Conservation (phyloP, 2,888 invertebrate genomes). For the Elmis aenea region DNA sequence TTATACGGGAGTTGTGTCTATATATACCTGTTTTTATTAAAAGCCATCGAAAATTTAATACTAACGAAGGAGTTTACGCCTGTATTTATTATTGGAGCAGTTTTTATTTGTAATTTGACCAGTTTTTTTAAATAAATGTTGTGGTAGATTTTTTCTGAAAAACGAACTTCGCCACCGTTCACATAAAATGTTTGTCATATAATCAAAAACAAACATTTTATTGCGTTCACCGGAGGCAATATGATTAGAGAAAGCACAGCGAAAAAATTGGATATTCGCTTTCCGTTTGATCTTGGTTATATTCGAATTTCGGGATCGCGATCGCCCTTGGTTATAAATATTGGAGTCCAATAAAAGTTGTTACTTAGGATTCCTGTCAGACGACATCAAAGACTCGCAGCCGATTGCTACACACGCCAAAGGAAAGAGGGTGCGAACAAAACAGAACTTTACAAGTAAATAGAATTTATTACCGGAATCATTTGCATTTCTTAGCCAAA, state of each 20-base stretch:
- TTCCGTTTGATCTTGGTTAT: conserved; percentile 40
- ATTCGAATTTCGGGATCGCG: conserved; percentile 35
- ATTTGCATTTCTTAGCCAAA: too few relatives aligned
- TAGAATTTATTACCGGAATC: too few relatives aligned
- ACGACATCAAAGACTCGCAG: conserved; percentile 39
- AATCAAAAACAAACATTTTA: conserved; percentile 15
- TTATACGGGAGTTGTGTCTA: too few relatives aligned
- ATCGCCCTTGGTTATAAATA: conserved; percentile 44
- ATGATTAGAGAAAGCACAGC: conserved; percentile 20
- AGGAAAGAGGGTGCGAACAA: conserved; percentile 37
- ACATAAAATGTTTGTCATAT: conserved; percentile 12
- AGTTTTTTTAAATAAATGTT: too few relatives aligned
- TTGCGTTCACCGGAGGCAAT: conserved; percentile 15
- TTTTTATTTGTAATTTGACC: too few relatives aligned
- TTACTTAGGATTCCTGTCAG: conserved; percentile 45
- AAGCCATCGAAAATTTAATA: too few relatives aligned
- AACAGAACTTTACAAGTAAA: conserved; percentile 12
- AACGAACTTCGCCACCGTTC: too few relatives aligned
- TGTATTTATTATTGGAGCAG: too few relatives aligned
- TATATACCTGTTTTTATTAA: too few relatives aligned
- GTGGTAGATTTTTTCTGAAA: too few relatives aligned
- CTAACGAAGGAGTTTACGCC: too few relatives aligned
- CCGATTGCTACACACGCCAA: conserved; percentile 22
- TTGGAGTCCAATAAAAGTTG: conserved; percentile 47
- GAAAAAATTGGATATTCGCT: conserved; percentile 39